Conservation (phyloP, 2,113 vertebrate species). For the Sinocyclocheilus anshuiensis region DNA sequence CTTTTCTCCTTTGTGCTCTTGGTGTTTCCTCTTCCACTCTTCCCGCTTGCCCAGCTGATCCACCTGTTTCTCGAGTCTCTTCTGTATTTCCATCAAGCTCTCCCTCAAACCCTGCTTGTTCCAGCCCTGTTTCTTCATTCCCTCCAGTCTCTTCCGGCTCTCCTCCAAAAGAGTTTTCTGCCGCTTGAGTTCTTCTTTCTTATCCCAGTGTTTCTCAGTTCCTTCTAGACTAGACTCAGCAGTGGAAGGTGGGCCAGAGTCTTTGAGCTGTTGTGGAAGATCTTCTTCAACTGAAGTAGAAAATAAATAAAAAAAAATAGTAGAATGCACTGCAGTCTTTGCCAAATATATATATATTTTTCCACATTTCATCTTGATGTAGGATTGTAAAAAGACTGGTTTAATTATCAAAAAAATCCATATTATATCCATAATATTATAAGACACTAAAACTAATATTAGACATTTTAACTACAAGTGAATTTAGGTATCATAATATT, state of each 20-base stretch:
- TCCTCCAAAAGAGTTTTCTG: constrained; percentile 73
- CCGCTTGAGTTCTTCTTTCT: constrained; percentile 64
- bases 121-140: constrained; percentile 65
- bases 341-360: background rate
- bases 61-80: constrained; percentile 70
- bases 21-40: constrained; percentile 64
- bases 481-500: no score
- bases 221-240: constrained; percentile 47
- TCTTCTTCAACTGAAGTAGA: constrained; percentile 55
- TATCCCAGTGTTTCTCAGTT: constrained; percentile 48
- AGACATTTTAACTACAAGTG: no score
- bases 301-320: background rate
- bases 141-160: constrained; percentile 70
- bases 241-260: constrained; percentile 44
- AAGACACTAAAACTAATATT: no score
- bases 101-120: constrained; percentile 66
- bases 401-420: no score
- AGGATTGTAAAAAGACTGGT: no score
- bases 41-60: constrained; percentile 66
- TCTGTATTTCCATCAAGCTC: constrained; percentile 71
- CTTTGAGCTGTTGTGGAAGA: constrained; percentile 27
- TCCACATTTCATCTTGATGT: no score
- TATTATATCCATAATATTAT: no score
- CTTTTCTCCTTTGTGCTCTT: constrained; percentile 48
- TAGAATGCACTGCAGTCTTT: background rate